phyloP scores from a whole-genome alignment of 2,113 vertebrate species.

The Amazona guildingii region DNA sequence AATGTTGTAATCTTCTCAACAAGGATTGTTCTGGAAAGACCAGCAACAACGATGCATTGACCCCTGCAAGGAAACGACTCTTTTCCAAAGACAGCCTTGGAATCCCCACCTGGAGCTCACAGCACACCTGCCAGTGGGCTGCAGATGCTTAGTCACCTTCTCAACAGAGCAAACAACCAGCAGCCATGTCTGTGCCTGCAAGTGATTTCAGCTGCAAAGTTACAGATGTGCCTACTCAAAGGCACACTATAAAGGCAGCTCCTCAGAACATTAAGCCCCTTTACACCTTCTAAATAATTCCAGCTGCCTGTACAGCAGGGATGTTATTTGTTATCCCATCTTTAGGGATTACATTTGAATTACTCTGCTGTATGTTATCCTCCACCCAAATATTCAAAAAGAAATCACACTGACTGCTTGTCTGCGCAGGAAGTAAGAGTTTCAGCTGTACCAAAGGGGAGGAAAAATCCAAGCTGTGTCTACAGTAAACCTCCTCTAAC shows the following conservation, averaged over 20 bases:
- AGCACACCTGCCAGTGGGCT: background rate
- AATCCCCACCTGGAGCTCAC: background rate
- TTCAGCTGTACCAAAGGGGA: constrained; percentile 2
- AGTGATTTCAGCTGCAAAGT: background rate
- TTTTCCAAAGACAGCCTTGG: background rate
- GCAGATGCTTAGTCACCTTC: constrained; percentile 12
- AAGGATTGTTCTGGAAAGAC: background rate
- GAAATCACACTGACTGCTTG: constrained; percentile 5
- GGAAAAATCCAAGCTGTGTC: background rate
- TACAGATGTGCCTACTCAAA: constrained; percentile 30
- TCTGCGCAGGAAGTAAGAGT: constrained; percentile 21
- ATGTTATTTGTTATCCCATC: constrained; percentile 38
- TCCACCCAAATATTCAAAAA: constrained; percentile 24
- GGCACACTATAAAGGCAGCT: background rate
- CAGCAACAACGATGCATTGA: background rate
- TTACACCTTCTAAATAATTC: constrained; percentile 40
- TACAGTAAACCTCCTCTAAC: background rate
- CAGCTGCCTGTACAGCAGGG: constrained; percentile 7
- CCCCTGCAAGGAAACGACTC: background rate
- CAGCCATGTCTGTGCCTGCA: background rate
- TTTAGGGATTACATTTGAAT: constrained; percentile 14
- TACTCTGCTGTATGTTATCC: constrained; percentile 31
- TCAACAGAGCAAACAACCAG: background rate
- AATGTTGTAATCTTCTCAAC: background rate
- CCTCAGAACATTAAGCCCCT: constrained; percentile 3